A percentile compares a stretch with the other conserved stretches of the same genome.
phyloP scores from a whole-genome alignment of 2,797 vertebrate genomes.

The Gorsachius magnificus region DNA sequence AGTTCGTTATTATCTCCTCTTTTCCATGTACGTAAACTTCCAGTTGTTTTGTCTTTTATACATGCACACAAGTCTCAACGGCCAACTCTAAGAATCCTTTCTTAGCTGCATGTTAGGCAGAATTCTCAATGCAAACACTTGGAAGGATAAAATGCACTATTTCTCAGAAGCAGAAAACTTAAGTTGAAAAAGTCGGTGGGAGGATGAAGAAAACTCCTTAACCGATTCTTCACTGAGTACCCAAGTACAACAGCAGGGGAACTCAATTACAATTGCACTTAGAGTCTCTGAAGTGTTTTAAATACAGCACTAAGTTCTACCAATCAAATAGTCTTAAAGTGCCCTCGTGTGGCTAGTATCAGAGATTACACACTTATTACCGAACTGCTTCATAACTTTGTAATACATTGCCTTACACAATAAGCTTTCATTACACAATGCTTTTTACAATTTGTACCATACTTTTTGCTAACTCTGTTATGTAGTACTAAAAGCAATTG shows the following conservation, averaged over 20 bases:
- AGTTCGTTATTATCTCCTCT: background rate
- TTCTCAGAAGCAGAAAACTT: background rate
- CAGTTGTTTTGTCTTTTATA: background rate
- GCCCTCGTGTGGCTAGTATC: conserved; percentile 65
- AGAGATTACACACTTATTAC: background rate
- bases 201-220: background rate
- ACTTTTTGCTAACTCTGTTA: background rate
- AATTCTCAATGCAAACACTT: background rate
- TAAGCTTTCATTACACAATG: background rate
- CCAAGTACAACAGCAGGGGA: background rate
- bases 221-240: background rate
- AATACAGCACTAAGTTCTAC: background rate
- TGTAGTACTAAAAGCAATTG: background rate
- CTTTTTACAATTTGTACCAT: background rate
- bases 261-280: background rate
- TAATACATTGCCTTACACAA: too few species aligned
- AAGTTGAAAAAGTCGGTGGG: background rate
- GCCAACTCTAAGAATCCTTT: background rate
- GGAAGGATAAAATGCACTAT: background rate
- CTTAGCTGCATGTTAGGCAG: background rate
- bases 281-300: rapidly evolving
- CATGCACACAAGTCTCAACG: background rate
- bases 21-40: background rate
- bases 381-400: background rate
- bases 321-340: background rate